phyloP scores from a whole-genome alignment of 2,888 invertebrate species.

The Cylloceria caligata region DNA sequence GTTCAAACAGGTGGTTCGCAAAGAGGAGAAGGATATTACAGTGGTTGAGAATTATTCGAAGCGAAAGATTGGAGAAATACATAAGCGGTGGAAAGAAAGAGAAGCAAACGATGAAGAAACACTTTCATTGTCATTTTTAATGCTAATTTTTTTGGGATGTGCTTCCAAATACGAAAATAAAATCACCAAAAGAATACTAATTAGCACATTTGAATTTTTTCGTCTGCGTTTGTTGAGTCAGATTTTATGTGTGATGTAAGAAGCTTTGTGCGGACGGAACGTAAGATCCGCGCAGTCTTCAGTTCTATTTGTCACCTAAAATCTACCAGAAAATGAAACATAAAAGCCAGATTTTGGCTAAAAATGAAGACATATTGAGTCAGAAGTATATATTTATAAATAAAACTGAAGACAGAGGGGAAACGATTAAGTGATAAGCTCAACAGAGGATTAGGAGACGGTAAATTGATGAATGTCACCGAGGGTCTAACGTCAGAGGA shows the following conservation, averaged over 20 bases:
- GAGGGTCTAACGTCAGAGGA: neutral
- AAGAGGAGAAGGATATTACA: slow-evolving; percentile 23
- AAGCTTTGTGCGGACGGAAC: neutral
- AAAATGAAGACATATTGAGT: neutral
- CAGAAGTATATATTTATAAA: neutral
- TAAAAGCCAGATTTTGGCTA: neutral
- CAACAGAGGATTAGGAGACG: neutral
- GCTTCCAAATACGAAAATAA: neutral
- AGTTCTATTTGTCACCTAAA: neutral
- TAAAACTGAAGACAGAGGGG: neutral
- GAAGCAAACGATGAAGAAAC: neutral
- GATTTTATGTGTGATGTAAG: neutral
- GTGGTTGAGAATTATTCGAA: slow-evolving; percentile 16
- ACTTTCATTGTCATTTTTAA: neutral
- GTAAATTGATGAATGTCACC: neutral
- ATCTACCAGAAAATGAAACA: too few relatives aligned
- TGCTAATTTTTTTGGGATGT: neutral
- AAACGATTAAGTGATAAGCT: neutral
- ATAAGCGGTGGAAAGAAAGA: slow-evolving; percentile 23
- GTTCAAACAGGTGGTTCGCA: slow-evolving; percentile 63
- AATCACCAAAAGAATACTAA: too few relatives aligned
- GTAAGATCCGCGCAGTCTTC: neutral
- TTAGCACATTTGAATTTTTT: too few relatives aligned
- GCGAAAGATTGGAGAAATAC: slow-evolving; percentile 28
- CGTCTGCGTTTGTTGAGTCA: neutral